phyloP scores from a whole-genome alignment of 1,140 invertebrate genomes.

The Ganaspis sp. region DNA sequence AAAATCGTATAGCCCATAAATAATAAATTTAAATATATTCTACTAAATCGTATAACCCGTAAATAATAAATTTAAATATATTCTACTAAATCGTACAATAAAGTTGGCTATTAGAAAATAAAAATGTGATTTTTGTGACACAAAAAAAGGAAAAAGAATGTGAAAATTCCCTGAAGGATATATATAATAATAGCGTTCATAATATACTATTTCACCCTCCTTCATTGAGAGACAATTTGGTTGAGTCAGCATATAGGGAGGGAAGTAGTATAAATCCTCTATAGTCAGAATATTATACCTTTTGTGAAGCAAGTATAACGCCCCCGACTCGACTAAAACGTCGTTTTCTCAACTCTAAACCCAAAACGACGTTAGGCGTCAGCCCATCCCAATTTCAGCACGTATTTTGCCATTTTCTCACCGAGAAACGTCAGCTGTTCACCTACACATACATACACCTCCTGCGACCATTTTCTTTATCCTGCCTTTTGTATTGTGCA shows the following conservation, averaged over 20 bases:
- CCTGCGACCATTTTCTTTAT: neutral
- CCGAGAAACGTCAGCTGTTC: conserved; percentile 9
- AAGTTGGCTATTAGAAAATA: too few species aligned
- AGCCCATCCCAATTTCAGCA: neutral
- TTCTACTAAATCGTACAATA: too few species aligned
- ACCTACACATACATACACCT: neutral
- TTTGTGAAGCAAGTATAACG: neutral
- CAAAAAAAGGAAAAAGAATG: neutral
- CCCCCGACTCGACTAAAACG: conserved; percentile 12
- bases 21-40: too few species aligned
- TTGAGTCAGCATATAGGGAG: neutral
- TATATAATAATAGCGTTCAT: neutral
- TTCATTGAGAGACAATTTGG: neutral
- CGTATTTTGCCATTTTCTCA: conserved; percentile 9
- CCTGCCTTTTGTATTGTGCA: neutral
- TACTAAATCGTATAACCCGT: too few species aligned
- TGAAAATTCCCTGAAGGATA: neutral
- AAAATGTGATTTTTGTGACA: too few species aligned
- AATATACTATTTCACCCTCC: neutral
- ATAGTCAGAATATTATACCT: neutral
- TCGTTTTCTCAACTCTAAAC: conserved; percentile 12
- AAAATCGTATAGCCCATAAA: too few species aligned
- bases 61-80: too few species aligned
- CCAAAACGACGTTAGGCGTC: neutral
- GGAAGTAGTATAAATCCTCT: neutral